These are phyloP conservation scores for Plectropomus leopardus DNA, from an alignment of 2,113 vertebrate species.

Conservation along the genomic window DNA sequence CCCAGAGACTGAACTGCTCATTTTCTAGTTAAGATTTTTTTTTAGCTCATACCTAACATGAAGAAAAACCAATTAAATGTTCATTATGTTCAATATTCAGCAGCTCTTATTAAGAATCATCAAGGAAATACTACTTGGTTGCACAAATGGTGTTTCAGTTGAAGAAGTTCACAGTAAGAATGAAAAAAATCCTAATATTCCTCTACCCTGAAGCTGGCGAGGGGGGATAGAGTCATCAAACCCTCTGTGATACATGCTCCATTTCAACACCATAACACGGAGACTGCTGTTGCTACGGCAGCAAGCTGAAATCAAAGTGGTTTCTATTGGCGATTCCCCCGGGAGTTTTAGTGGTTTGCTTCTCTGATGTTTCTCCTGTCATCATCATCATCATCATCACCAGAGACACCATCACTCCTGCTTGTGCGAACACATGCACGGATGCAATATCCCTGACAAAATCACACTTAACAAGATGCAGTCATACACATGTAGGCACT, in stretches of 20 bases:
- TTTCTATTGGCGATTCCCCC: conserved; percentile 61
- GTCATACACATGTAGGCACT: neutral
- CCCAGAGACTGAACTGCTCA: conserved; percentile 30
- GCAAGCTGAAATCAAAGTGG: conserved; percentile 75
- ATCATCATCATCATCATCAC: conserved; percentile 72
- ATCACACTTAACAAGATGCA: neutral
- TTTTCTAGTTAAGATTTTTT: conserved; percentile 45
- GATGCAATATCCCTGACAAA: conserved; percentile 3
- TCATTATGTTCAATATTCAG: conserved; percentile 31
- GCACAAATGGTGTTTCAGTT: conserved; percentile 3
- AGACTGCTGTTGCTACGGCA: conserved; percentile 78
- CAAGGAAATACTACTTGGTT: neutral
- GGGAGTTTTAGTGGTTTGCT: conserved; percentile 64
- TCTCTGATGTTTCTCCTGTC: conserved; percentile 74
- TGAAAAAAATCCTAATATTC: conserved; percentile 28
- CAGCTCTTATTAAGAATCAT: conserved; percentile 40
- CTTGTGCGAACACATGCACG: no score
- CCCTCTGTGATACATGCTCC: conserved; percentile 66
- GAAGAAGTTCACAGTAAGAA: conserved; percentile 32
- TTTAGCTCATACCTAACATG: conserved; percentile 38
- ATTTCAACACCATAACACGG: conserved; percentile 59
- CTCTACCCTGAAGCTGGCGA: conserved; percentile 41
- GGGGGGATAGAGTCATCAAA: conserved; percentile 70
- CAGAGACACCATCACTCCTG: conserved; percentile 43
- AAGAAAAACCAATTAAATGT: conserved; percentile 36